A percentile compares a stretch with the other conserved stretches of the same genome.
Evolutionary conservation across 2,113 vertebrate species (phyloP).

Genomic region (Sterrhoptilus dennistouni): DNA sequence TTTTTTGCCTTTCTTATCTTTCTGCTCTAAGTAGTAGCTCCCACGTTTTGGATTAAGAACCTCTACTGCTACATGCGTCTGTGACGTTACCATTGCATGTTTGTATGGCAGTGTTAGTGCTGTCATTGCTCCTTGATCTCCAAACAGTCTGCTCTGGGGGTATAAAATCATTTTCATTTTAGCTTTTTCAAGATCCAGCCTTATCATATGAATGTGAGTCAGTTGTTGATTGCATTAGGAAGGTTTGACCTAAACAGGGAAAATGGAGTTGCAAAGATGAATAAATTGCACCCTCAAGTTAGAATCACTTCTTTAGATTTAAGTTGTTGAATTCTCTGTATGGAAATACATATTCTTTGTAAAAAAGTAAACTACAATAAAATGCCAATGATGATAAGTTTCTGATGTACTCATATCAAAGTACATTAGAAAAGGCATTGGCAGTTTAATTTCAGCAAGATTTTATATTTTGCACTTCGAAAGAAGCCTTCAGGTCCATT

Average conservation of each 20-base stretch:
- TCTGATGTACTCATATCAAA: background rate
- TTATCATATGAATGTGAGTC: background rate
- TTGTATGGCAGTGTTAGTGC: background rate
- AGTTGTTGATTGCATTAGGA: background rate
- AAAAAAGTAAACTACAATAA: background rate
- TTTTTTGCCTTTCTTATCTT: background rate
- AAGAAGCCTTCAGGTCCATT: background rate
- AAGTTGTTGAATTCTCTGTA: background rate
- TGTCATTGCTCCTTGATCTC: background rate
- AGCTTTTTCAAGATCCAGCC: background rate
- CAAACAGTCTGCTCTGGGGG: background rate
- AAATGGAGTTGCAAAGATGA: background rate
- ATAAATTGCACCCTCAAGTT: background rate
- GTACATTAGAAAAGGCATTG: background rate
- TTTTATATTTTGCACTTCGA: background rate
- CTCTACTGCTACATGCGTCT: background rate
- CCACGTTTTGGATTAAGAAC: background rate
- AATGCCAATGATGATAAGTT: background rate
- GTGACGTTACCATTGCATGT: background rate
- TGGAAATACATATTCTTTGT: background rate
- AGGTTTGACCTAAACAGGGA: background rate
- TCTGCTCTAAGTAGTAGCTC: background rate
- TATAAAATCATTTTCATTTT: background rate
- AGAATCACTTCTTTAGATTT: background rate
- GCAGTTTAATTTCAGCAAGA: background rate